Percentiles rank a stretch among this genome's conserved stretches.
phyloP scores from a whole-genome alignment of 2,113 vertebrate species.

The Cryptoleucopteryx plumbea region DNA sequence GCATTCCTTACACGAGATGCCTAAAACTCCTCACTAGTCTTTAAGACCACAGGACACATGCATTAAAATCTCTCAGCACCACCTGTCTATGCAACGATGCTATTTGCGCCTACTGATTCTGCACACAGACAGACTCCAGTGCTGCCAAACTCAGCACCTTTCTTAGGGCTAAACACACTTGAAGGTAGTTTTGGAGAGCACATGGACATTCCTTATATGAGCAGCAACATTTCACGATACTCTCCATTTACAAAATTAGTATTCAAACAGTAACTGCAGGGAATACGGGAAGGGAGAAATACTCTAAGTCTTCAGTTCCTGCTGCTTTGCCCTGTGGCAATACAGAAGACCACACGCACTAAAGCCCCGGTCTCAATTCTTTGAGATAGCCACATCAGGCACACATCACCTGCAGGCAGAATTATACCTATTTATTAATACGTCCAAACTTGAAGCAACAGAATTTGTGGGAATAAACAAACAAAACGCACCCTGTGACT shows the following conservation, averaged over 20 bases:
- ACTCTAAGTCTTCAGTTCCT: background rate
- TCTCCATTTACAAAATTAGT: background rate
- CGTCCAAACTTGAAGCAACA: background rate
- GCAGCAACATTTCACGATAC: background rate
- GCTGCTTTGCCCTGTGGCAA: background rate
- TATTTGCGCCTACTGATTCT: background rate
- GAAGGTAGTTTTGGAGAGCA: background rate
- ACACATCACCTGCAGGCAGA: background rate
- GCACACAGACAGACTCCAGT: background rate
- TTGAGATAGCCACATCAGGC: background rate
- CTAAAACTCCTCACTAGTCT: background rate
- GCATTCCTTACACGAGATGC: background rate
- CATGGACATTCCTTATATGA: background rate
- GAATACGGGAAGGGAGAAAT: background rate
- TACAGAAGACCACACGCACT: background rate
- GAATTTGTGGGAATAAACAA: background rate
- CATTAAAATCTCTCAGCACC: background rate
- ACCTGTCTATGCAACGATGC: accelerated
- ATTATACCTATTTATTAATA: background rate
- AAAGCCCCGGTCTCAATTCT: background rate
- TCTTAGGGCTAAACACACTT: background rate
- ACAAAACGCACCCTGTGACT: background rate
- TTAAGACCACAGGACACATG: background rate
- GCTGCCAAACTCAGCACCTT: background rate
- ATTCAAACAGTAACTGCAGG: background rate